Conservation (phyloP, 2,888 invertebrate genomes). For the Oscheius sp. region DNA sequence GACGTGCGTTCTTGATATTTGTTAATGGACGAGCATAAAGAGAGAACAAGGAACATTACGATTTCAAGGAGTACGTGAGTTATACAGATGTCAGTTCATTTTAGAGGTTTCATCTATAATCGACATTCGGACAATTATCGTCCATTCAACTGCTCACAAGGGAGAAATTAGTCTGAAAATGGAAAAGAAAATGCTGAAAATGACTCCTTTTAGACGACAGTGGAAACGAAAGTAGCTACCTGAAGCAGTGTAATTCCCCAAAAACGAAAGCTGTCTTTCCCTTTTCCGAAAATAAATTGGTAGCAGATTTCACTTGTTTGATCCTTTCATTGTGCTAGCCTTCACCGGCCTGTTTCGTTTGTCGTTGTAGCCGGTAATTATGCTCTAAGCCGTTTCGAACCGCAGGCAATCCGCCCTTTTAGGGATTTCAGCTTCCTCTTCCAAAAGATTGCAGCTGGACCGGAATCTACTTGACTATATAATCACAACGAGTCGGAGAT, state of each 20-base stretch:
- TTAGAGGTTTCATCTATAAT: too few relatives aligned
- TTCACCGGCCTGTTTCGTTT: conserved; percentile 33
- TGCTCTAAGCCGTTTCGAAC: conserved; percentile 38
- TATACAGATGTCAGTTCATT: too few relatives aligned
- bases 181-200: not conserved
- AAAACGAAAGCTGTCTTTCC: not conserved
- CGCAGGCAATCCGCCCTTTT: conserved; percentile 32
- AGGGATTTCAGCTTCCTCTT: conserved; percentile 34
- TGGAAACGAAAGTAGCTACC: not conserved
- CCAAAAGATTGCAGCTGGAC: conserved; percentile 29
- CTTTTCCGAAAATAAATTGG: not conserved
- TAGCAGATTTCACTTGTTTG: conserved; percentile 17
- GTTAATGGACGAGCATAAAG: too few relatives aligned
- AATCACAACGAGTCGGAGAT: conserved; percentile 1
- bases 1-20: too few relatives aligned
- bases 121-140: too few relatives aligned
- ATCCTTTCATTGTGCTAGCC: conserved; percentile 34
- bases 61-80: too few relatives aligned
- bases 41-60: too few relatives aligned
- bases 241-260: not conserved
- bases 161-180: not conserved
- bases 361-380: conserved; percentile 38
- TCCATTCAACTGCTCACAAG: too few relatives aligned
- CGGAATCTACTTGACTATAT: conserved; percentile 30
- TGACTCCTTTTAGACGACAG: not conserved